Evolutionary conservation across 2,113 vertebrate genomes (phyloP), one percentile per base, ranked within the genome.

Genomic region (Micronycteris hirsuta): DNA sequence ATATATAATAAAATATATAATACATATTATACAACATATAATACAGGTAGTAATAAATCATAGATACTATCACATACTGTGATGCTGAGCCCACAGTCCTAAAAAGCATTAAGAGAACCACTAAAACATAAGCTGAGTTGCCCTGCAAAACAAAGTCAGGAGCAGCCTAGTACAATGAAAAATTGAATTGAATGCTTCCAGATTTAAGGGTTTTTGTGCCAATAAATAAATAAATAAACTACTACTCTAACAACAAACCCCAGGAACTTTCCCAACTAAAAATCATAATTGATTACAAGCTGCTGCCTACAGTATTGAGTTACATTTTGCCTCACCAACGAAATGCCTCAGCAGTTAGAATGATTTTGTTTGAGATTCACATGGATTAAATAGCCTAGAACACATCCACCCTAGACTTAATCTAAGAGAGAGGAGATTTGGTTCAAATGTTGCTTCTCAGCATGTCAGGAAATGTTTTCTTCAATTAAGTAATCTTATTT

Each of bases 401-500:
- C 82, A 74, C 95, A 97, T 89, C 94, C 93, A 98, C 96, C 93
- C 93, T 95, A 87, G 97, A 86, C 81, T 95, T 94, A 93, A 0
- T 89, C 86, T 86, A 89, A 97, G 95, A 98, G 93, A 85, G 82
- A 97, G 98, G 97, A 98, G 97, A 97, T 98, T 98, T 98, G 95
- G 85, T 98, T 98, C 97, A 98, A 98, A 98, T 97, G 94, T 92
- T 97, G 97, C 97, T 98, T 98, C 96, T 97, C 94, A 98, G 89
- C 96, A 97, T 86, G 97, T 98, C 98, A 98, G 97, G 97, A 97
- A 98, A 97, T 96, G 95, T 98, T 98, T 98, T 98, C 97, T 98
- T 98, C 97, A 97, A 97, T 98, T 98, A 98, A 98, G 93, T 97
- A 98, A 98, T 97, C 97, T 98, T 91, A 97, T 98, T 98, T 98